Conservation (phyloP, 2,113 vertebrate species). For the Brachyhypopomus gauderio region DNA sequence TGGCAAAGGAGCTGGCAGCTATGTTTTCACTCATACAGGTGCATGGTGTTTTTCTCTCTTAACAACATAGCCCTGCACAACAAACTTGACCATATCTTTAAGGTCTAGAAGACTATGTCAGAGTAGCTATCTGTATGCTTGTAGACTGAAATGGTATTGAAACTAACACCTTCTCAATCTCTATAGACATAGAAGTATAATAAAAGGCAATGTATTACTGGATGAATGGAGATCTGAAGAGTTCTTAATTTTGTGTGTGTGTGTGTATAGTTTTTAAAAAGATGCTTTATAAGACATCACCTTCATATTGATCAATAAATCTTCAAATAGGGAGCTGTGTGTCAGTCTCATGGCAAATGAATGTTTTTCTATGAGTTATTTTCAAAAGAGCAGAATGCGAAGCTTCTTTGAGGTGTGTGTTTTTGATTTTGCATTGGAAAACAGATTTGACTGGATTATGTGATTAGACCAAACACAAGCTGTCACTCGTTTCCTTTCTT, state of each 20-base stretch:
- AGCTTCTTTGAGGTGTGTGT: slow-evolving; percentile 48
- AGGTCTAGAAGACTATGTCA: background rate
- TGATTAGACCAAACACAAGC: slow-evolving; percentile 24
- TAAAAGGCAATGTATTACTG: too few species aligned
- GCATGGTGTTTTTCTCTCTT: background rate
- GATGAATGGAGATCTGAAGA: background rate
- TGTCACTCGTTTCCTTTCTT: background rate
- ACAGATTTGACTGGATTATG: slow-evolving; percentile 49
- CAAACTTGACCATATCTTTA: background rate
- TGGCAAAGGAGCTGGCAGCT: background rate
- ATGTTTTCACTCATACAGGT: background rate
- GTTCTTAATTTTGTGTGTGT: background rate
- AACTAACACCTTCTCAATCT: too few species aligned
- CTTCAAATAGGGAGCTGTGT: slow-evolving; percentile 33
- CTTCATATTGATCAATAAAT: slow-evolving; percentile 33
- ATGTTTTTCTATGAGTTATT: slow-evolving; percentile 24
- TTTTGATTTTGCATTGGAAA: slow-evolving; percentile 50
- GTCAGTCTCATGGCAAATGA: slow-evolving; percentile 17
- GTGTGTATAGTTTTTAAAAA: slow-evolving; percentile 50
- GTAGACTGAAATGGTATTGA: too few species aligned
- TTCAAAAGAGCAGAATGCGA: slow-evolving; percentile 41
- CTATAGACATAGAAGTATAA: too few species aligned
- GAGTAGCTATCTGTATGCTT: too few species aligned
- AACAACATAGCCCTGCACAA: background rate
- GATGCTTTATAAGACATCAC: background rate